phyloP scores from a whole-genome alignment of 2,113 vertebrate species.

The Macquaria australasica region DNA sequence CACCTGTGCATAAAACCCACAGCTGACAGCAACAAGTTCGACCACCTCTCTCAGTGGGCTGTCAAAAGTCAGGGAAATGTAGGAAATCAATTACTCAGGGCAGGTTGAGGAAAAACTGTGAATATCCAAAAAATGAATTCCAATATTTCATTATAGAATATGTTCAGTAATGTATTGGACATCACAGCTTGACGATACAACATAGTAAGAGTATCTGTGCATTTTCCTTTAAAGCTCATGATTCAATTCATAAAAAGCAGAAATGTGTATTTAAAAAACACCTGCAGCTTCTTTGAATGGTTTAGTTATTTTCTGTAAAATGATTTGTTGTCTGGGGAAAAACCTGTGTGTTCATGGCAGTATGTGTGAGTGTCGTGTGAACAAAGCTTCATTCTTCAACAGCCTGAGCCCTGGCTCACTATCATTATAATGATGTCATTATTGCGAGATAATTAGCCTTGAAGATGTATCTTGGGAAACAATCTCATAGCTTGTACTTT shows the following conservation, averaged over 20 bases:
- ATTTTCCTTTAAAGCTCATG: no score
- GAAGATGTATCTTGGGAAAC: conserved; percentile 71
- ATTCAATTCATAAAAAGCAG: background rate
- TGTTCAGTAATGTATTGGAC: background rate
- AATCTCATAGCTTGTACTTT: conserved; percentile 59
- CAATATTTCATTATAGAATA: background rate
- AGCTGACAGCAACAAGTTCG: conserved; percentile 50
- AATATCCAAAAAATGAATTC: background rate
- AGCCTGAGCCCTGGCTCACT: conserved; percentile 49
- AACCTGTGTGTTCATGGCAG: background rate
- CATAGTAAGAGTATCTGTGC: background rate
- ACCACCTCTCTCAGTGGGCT: background rate
- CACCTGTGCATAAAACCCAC: conserved; percentile 52
- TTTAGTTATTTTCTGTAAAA: conserved; percentile 12
- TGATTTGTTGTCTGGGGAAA: background rate
- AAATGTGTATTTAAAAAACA: conserved; percentile 57
- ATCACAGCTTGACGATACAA: background rate
- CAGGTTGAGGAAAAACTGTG: background rate
- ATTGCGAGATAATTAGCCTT: conserved; percentile 74
- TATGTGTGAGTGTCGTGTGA: conserved; percentile 3
- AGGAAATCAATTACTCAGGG: background rate
- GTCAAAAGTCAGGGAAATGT: conserved; percentile 14
- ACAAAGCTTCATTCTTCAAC: conserved; percentile 41
- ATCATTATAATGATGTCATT: conserved; percentile 70
- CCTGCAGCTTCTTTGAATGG: background rate